phyloP scores from a whole-genome alignment of 1,140 invertebrate genomes.

The Lepidurus packardi region DNA sequence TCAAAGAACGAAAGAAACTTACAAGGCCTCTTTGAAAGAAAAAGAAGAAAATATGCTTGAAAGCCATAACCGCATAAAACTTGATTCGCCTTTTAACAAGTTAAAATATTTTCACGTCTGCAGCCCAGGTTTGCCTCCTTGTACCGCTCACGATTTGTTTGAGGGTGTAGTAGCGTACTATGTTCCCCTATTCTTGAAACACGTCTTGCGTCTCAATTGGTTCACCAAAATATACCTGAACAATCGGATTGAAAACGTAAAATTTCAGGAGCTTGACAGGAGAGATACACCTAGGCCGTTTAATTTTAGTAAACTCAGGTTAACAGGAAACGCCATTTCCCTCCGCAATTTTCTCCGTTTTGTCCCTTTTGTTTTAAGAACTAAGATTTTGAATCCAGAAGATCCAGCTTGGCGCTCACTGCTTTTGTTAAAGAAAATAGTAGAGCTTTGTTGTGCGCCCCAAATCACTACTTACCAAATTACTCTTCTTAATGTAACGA shows the following conservation, averaged over 20 bases:
- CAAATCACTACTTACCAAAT: background rate
- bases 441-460: conserved; percentile 4
- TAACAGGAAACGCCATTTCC: background rate
- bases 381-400: background rate
- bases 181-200: too few relatives aligned
- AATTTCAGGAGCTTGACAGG: background rate
- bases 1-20: too few relatives aligned
- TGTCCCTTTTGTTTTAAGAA: conserved; percentile 8
- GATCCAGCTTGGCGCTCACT: background rate
- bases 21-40: too few relatives aligned
- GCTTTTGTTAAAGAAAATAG: background rate
- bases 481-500: background rate
- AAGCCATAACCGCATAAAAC: too few relatives aligned
- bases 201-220: too few relatives aligned
- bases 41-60: too few relatives aligned
- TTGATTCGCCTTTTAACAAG: too few relatives aligned
- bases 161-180: too few relatives aligned
- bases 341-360: conserved; percentile 5
- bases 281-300: background rate
- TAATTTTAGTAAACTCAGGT: background rate
- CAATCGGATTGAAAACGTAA: conserved; percentile 1
- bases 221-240: background rate
- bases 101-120: too few relatives aligned
- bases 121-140: too few relatives aligned
- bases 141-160: too few relatives aligned